A percentile compares a stretch with the other conserved stretches of the same genome.
Conservation (phyloP, 2,113 vertebrate genomes). For the Elephantulus edwardii region DNA sequence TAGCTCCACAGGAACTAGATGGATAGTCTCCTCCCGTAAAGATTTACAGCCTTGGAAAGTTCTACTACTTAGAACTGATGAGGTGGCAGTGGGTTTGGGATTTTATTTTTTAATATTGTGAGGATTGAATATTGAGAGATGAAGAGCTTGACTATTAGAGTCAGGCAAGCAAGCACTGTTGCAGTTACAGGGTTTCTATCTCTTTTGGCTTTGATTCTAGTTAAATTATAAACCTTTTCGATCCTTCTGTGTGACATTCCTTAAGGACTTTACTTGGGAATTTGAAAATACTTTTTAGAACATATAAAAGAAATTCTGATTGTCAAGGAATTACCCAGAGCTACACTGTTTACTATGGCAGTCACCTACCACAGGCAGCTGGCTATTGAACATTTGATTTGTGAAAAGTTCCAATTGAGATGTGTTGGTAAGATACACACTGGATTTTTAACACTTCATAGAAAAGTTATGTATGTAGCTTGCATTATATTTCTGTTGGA, state of each 20-base stretch:
- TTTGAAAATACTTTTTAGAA: neutral
- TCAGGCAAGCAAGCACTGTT: neutral
- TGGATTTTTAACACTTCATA: neutral
- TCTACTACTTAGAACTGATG: no score
- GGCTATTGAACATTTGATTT: neutral
- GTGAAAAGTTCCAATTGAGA: neutral
- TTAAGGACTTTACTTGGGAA: neutral
- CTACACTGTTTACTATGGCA: neutral
- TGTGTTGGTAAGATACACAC: neutral
- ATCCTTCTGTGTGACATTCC: neutral
- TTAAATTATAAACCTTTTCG: neutral
- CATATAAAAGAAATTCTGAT: neutral
- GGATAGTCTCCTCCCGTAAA: no score
- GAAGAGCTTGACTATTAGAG: neutral
- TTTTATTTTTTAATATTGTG: no score
- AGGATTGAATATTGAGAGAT: neutral
- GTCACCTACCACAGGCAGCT: neutral
- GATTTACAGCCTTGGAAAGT: no score
- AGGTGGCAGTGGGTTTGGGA: no score
- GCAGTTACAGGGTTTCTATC: neutral
- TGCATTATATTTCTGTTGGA: neutral
- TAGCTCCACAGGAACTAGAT: no score
- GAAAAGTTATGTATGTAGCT: neutral
- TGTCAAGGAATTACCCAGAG: neutral
- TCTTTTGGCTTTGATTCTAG: neutral